A percentile compares a stretch with the other conserved stretches of the same genome.
Conservation (phyloP, 2,113 vertebrate species). For the Chloropsis hardwickii region DNA sequence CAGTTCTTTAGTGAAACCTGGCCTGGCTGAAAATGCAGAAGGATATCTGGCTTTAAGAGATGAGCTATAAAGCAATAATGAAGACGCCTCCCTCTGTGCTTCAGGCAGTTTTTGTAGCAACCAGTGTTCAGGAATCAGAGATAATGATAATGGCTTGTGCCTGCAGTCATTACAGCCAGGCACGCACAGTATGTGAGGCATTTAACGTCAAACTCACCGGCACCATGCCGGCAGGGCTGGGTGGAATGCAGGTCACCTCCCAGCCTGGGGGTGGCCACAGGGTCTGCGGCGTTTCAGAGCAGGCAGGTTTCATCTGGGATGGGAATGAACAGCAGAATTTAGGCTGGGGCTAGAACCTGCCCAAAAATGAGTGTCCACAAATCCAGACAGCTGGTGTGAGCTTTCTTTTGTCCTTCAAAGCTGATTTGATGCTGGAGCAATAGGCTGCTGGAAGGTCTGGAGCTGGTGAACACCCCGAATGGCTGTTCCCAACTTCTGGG, state of each 20-base stretch:
- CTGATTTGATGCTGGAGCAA: neutral
- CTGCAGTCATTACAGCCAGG: neutral
- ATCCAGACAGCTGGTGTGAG: neutral
- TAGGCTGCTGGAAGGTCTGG: neutral
- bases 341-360: neutral
- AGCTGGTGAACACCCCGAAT: neutral
- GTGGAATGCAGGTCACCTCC: neutral
- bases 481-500: neutral
- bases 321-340: neutral
- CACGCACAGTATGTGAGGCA: neutral
- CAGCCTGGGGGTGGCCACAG: rapidly evolving
- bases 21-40: neutral
- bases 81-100: neutral
- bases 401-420: neutral
- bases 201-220: neutral
- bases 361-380: neutral
- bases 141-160: neutral
- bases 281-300: rapidly evolving
- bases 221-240: neutral
- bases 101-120: neutral
- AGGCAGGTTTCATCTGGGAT: neutral
- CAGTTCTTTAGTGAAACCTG: neutral
- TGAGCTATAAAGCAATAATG: neutral
- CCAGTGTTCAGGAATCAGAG: neutral
- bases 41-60: neutral